Conservation (phyloP, 2,888 invertebrate species). For the Caenorhabditis panamensis region DNA sequence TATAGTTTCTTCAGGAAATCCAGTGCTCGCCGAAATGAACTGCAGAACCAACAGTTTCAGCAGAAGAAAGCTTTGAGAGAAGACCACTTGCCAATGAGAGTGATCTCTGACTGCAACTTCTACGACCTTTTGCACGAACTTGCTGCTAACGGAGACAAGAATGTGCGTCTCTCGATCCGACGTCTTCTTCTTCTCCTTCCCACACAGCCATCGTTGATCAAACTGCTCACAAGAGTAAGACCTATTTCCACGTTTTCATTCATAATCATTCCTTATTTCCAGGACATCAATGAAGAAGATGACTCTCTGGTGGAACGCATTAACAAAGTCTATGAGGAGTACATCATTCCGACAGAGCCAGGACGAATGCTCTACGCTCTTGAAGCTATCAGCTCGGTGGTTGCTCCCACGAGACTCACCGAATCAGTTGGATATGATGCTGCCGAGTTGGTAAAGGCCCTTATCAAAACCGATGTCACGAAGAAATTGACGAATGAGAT, state of each 20-base stretch:
- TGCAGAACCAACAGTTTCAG: constrained; percentile 3
- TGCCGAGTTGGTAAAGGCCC: constrained; percentile 11
- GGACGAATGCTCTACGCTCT: constrained; percentile 49
- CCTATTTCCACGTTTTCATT: too few species aligned
- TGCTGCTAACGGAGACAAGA: constrained; percentile 37
- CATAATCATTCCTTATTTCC: not conserved
- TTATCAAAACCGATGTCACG: constrained; percentile 20
- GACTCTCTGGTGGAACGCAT: not conserved
- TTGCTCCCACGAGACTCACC: constrained; percentile 43
- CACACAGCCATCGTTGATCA: constrained; percentile 46
- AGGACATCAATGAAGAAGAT: constrained; percentile 24
- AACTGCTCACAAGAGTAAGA: constrained; percentile 16
- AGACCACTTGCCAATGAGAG: constrained; percentile 41
- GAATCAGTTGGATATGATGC: constrained; percentile 7
- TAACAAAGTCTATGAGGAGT: constrained; percentile 9
- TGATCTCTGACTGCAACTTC: constrained; percentile 55
- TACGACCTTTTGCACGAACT: constrained; percentile 57
- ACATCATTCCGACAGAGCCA: constrained; percentile 36
- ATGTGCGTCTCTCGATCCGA: constrained; percentile 40
- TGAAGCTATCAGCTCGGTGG: constrained; percentile 48
- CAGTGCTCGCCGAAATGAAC: constrained; percentile 5
- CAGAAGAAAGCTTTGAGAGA: constrained; percentile 50
- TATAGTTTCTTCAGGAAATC: constrained; percentile 24
- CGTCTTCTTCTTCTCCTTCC: constrained; percentile 45
- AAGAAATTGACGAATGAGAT: constrained; percentile 20